Evolutionary conservation across 1,140 invertebrate species (phyloP), one percentile per base, ranked within the genome.

Genomic region (Pseudomyrmex gracilis): DNA sequence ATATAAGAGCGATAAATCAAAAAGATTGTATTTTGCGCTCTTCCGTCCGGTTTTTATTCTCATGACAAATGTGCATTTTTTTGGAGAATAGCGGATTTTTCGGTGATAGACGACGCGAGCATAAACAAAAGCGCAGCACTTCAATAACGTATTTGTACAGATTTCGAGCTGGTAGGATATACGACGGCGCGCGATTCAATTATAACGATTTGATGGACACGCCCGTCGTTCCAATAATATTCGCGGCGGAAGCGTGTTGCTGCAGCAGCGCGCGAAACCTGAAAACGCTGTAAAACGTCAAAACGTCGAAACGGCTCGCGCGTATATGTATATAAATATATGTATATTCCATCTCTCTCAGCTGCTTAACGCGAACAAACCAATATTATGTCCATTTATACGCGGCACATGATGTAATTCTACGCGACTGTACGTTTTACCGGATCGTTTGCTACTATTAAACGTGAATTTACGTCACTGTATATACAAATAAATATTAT

Each of bases 51-150:
- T 80, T 80, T 80, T 80, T 80, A 80, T 80, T 60, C 66, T 80
- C 43, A 80, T 80, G 76, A 80, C 76, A 80, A 80, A 80, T 71
- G 76, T 58, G 64, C 76, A 80, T 80, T 80, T 80, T 80, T 80
- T 80, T 80, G 43, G 43, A 80, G 76, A 34, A 80, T 80, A 58
- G 76, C 45, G n/a, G 66, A 80, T 80, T 71, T 68, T 68, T 71
- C 55, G 22, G 66, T 71, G 76, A 80, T 80, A 49, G 76, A 80
- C 66, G 76, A 71, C 45, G 22, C 43, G 55, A 80, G 43, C 53
- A 60, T 80, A 80, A 80, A 80, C 66, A 80, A 80, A 80, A 80
- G 66, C 45, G 66, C 43, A 70, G 51, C 64, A 58, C 76, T 80
- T 80, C 76, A 80, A 80, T 80, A 80, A 60, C 43, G 66, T 71